Base-by-base conservation (phyloP, 2,113 vertebrate genomes). In the Glaucidium brasilianum region DNA sequence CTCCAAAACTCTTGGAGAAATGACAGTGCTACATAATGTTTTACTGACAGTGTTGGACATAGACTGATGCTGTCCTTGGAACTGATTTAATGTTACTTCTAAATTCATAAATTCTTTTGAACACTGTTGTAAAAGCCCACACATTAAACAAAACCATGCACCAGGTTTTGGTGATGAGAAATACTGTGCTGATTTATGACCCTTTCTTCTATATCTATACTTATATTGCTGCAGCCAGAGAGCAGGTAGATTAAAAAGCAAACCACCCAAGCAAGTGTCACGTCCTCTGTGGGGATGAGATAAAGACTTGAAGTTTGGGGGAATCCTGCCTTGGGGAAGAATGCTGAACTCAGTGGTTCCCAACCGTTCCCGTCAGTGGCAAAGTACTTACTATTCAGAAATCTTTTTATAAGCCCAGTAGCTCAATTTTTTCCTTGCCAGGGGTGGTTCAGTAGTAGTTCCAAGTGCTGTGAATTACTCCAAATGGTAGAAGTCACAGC, bases 101-200 rank as follows among this genome's bases (percentile, higher is more conserved):
- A 85, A 96, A 91, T 55, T 62, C 80, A 85, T 90, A 92, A 90
- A 94, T 96, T 73, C 45, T 83, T 69, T 62, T 82, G 89, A 75
- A 89, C 5, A 4, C 23, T 83, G 64, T 83, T 52, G 79, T 79
- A 73, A 78, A 85, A 87, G 62, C 35, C 56, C 62, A 82, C 49
- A 69, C 27, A 43, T 82, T 85, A 91, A 94, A 87, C 49, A 82
- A 84, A 89, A 77, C 25, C 45, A 68, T 32, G 37, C 27, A 60
- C 52, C 49, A 74, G 1, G 25, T 85, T 84, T 81, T 89, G 68
- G 69, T 79, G 53, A 91, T 82, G 80, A 89, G 80, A 93, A 91
- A 85, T 66, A 59, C 58, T 59, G 19, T 41, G 74, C 39, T 94
- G 80, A 94, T 89, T 87, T 95, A 91, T 50, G 53, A 85, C 41